Base-by-base conservation (phyloP, 2,113 vertebrate genomes). In the Bubo blakistoni region DNA sequence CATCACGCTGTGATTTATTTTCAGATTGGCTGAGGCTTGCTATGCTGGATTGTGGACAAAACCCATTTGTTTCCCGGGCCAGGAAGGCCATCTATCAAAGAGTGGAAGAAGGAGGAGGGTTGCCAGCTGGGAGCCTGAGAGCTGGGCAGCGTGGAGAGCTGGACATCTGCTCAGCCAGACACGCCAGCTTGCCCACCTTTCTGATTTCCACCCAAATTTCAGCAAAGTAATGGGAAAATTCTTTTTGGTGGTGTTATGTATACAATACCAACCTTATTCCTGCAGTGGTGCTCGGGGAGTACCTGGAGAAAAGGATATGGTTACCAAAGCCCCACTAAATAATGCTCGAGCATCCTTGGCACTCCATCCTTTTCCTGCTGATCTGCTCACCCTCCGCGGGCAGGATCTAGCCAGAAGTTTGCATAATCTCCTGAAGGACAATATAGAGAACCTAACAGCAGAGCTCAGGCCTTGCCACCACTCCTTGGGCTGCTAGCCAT, bases 211-310 rank as follows among this genome's bases (percentile, higher is more conserved):
- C 34, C 44, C 67, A 55, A 11, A 86, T 38, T 44, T 47, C 55
- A 51, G 2, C 38, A 49, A 70, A 92, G 49, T 10, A 19, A 17
- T 8, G 20, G 13, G 7, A 34, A 57, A 44, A 1, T 7, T 47
- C 10, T 8, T 12, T 19, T 0, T 58, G 74, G 9, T 52, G 63
- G 6, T 44, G 49, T 16, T 19, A 7, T 2, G 32, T 10, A 1
- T 16, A 15, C 27, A 25, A 4, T 3, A 34, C 9, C 57, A 32
- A n/a, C 22, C 15, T 46, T 21, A 8, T 40, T 67, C 70, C 61
- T 47, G 77, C 74, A 84, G 38, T 30, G 49, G 22, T 24, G 84
- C 69, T 87, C 26, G 3, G 40, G 40, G 21, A 18, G 18, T 24
- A 22, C 0, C 3, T 61, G 29, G 52, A 70, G 40, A 38, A 34